Evolutionary conservation across 2,888 invertebrate genomes (phyloP), one percentile per base, ranked within the genome.

Genomic region (Leptopilina myrica): DNA sequence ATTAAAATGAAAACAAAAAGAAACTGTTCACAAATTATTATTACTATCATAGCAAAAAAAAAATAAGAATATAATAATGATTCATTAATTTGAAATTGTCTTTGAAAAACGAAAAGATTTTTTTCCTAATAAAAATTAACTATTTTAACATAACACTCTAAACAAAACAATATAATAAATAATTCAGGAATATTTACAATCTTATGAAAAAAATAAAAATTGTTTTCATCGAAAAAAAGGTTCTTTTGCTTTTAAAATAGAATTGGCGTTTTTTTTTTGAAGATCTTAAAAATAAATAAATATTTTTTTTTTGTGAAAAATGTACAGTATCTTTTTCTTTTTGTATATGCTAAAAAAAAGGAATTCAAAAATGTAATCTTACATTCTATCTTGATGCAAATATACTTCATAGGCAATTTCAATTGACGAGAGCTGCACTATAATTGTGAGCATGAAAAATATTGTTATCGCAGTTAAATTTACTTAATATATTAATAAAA

Each of bases 401-500:
- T 56, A 33, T 56, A 73, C 33, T 73, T 56, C 73, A 76, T 84
- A 84, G 82, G 83, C 85, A 84, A 83, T 83, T 79, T 77, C 82
- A 85, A 87, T 86, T 86, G 86, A 86, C 85, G 80, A 80, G 73
- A 85, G 82, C 81, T 81, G 76, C 81, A 80, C 81, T 78, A 77
- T 33, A 33, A 33, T 83, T 82, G 81, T 81, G 78, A 84, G 84
- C 83, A 84, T 85, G 75, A 83, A 81, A 80, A 80, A 77, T 83
- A 84, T 81, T 78, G 79, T 81, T 81, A 83, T 84, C 81, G 81
- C 81, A 79, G 80, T 80, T 82, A 82, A 12, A 64, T 79, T 78
- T 79, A 82, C 79, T 81, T 79, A 83, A 85, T 85, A 86, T 82
- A 84, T 84, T 83, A 86, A 87, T 87, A 86, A 87, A 87, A 86